Evolutionary conservation across 2,888 invertebrate genomes (phyloP).

Genomic region (Drosophila falleni): DNA sequence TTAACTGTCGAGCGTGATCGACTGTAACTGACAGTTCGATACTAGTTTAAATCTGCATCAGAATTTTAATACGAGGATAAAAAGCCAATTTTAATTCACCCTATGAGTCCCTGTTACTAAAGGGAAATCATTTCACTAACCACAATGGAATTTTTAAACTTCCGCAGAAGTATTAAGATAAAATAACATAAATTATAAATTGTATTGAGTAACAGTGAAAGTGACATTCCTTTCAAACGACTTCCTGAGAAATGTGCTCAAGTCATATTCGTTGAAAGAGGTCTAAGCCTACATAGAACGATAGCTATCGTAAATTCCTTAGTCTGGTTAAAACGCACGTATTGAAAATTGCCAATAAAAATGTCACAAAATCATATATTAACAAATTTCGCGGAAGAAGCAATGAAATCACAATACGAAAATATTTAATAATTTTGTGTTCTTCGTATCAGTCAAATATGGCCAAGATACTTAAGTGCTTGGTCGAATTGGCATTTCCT

Average conservation of each 20-base stretch:
- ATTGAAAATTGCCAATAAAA: conserved; percentile 37
- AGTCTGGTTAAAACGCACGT: background rate
- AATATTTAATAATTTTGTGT: conserved; percentile 35
- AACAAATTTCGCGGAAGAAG: conserved; percentile 54
- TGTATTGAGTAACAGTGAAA: background rate
- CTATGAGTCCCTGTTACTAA: background rate
- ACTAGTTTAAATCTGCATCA: too few species aligned
- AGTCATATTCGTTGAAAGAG: conserved; percentile 16
- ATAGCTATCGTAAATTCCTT: conserved; percentile 44
- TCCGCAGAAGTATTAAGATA: background rate
- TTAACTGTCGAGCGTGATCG: too few species aligned
- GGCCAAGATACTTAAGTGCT: conserved; percentile 12
- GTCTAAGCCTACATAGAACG: background rate
- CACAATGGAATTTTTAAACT: background rate
- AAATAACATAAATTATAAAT: background rate
- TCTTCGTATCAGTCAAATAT: conserved; percentile 55
- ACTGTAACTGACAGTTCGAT: too few species aligned
- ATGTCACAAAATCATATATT: conserved; percentile 24
- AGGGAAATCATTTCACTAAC: background rate
- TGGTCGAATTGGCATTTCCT: conserved; percentile 37
- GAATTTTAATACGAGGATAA: too few species aligned
- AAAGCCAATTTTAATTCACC: background rate
- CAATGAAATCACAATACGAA: conserved; percentile 63
- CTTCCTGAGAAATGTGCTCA: background rate
- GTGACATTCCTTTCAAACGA: background rate